Base-by-base conservation (phyloP, 2,797 vertebrate genomes). In the Pseudopleuronectes americanus region DNA sequence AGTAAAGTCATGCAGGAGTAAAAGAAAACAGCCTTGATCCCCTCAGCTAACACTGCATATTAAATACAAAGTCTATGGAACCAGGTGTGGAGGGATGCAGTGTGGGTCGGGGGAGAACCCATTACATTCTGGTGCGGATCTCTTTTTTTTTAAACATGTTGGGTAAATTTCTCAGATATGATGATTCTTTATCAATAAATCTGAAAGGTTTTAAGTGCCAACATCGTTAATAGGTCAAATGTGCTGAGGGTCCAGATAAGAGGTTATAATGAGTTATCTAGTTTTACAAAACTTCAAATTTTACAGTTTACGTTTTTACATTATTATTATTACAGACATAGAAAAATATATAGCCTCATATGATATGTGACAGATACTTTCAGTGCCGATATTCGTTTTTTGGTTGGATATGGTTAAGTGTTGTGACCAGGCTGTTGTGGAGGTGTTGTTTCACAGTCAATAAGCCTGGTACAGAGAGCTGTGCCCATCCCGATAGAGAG, bases 1-100 rank as follows among this genome's bases (percentile, higher is more conserved):
- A 83, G 90, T 68, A 89, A 93, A 75, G 67, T 56, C 90, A 92
- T 93, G 93, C 95, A 91, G 78, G 89, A 89, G 70, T n/a, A 71
- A 92, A 90, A 81, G 59, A 85, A 83, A 83, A 88, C 86, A 84
- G 84, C 80, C 85, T 87, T 84, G 90, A 83, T 90, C 74, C 54
- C 69, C 76, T 86, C 62, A 61, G 56, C 79, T 63, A 65, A 23
- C 28, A 67, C 45, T 63, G 47, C 26, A 56, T 59, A 55, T 19
- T 71, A 17, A 61, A 57, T 16, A 28, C 41, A 49, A n/a, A 41
- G 33, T 60, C 24, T 48, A 38, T 8, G 10, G 31, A 33, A 55
- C n/a, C 19, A 51, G 7, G 10, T 36, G 9, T 31, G 28, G 28
- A 8, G 6, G 28, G 28, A 8, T 31, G 28, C 28, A 31, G 28